Evolutionary conservation across 2,113 vertebrate genomes (phyloP).

Genomic region (Syrmaticus mikado): DNA sequence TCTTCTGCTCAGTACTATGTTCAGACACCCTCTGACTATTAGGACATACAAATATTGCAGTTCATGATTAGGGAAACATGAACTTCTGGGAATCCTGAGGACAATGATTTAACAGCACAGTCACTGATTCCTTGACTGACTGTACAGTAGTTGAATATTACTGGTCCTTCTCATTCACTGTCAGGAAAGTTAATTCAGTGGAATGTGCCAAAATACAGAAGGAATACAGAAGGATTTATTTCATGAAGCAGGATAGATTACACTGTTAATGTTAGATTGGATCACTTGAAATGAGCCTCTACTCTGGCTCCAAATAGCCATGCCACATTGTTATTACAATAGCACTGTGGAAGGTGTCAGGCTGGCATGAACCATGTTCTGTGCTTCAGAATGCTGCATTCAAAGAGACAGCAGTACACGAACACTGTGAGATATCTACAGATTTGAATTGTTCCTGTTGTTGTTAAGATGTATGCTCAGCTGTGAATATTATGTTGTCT

Average conservation of each 20-base stretch:
- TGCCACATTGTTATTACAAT: accelerated
- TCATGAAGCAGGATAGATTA: neutral
- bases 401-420: neutral
- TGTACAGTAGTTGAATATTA: neutral
- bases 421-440: neutral
- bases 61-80: neutral
- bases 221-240: neutral
- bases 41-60: neutral
- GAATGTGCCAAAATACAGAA: neutral
- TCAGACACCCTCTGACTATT: neutral
- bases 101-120: neutral
- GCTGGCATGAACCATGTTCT: neutral
- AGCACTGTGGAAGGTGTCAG: neutral
- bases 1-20: neutral
- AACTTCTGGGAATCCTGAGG: neutral
- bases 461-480: neutral
- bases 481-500: neutral
- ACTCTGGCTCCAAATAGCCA: neutral
- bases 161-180: neutral
- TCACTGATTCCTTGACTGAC: neutral
- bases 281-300: neutral
- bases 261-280: neutral
- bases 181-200: neutral
- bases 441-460: neutral
- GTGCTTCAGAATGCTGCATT: neutral